phyloP scores from a whole-genome alignment of 2,888 invertebrate genomes.

The Nemotelus pantherinus region DNA sequence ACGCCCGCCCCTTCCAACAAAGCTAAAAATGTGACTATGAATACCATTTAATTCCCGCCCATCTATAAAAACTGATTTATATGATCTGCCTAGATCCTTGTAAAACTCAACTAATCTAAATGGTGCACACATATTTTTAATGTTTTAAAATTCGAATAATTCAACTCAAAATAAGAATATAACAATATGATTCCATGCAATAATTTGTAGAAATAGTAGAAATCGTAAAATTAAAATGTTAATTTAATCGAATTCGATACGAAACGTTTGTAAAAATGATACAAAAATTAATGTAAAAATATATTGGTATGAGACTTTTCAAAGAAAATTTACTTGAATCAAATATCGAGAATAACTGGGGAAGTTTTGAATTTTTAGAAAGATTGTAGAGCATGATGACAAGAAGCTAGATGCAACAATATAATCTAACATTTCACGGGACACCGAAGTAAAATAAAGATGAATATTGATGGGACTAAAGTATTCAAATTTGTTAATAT shows the following conservation, averaged over 20 bases:
- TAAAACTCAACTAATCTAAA: conserved; percentile 31
- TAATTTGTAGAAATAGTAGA: background rate
- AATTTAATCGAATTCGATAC: background rate
- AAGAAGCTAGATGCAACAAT: background rate
- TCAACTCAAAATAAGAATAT: background rate
- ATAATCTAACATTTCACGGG: background rate
- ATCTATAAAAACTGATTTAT: too few species aligned
- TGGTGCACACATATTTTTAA: conserved; percentile 18
- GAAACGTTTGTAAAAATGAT: background rate
- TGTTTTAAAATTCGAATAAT: too few species aligned
- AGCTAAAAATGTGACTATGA: too few species aligned
- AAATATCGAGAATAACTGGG: background rate
- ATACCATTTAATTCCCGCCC: too few species aligned
- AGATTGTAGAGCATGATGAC: background rate
- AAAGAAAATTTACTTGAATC: background rate
- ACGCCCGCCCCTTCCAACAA: too few species aligned
- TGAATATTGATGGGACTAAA: too few species aligned
- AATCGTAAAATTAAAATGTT: background rate
- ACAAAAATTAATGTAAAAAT: background rate
- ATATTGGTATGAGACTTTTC: background rate
- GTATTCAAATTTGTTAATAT: too few species aligned
- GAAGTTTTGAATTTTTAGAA: background rate
- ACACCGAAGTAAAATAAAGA: background rate
- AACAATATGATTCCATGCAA: conserved; percentile 1
- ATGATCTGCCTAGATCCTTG: too few species aligned